Percentiles rank a stretch among this genome's conserved stretches.
These are phyloP conservation scores for zebrafish (Danio rerio) DNA, from an alignment of 2,113 vertebrate species.

Conservation along the genomic window DNA sequence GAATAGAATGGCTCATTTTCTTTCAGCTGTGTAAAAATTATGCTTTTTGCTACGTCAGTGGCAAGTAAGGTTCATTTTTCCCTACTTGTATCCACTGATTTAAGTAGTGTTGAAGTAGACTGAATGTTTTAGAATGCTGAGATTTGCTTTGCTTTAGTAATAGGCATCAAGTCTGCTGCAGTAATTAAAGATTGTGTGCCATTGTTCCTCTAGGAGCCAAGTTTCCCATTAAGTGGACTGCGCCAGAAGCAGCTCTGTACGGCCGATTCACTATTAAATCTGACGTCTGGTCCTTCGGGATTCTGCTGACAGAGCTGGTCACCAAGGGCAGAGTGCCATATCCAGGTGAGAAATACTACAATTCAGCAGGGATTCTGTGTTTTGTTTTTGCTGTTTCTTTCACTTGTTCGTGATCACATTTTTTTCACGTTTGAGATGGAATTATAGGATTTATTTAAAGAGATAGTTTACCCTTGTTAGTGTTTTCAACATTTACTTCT, in stretches of 20 bases:
- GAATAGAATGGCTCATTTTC: not conserved
- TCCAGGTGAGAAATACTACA: slow-evolving; percentile 80
- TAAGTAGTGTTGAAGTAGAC: not conserved
- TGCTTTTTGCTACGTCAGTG: too few relatives aligned
- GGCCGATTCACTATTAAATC: slow-evolving; percentile 98
- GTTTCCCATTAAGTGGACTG: slow-evolving; percentile 99
- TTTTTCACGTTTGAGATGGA: not conserved
- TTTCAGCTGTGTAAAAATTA: too few relatives aligned
- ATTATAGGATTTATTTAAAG: not conserved
- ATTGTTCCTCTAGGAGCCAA: slow-evolving; percentile 85
- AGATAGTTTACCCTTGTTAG: not conserved
- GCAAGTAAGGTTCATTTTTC: not conserved
- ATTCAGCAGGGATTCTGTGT: not conserved
- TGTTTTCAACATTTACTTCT: too few relatives aligned
- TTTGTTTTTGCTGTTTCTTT: not conserved
- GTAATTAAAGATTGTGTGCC: slow-evolving; percentile 14
- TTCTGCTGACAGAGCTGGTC: slow-evolving; percentile 94
- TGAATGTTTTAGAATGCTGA: slow-evolving; percentile 27
- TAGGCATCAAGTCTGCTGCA: not conserved
- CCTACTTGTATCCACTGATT: not conserved
- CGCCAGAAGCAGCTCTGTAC: slow-evolving; percentile 95
- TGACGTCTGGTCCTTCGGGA: slow-evolving; percentile 97
- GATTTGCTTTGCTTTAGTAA: slow-evolving; percentile 16
- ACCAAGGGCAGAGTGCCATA: slow-evolving; percentile 98
- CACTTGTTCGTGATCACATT: not conserved